Evolutionary conservation across 2,797 vertebrate genomes (phyloP).

Genomic region (Netta rufina): DNA sequence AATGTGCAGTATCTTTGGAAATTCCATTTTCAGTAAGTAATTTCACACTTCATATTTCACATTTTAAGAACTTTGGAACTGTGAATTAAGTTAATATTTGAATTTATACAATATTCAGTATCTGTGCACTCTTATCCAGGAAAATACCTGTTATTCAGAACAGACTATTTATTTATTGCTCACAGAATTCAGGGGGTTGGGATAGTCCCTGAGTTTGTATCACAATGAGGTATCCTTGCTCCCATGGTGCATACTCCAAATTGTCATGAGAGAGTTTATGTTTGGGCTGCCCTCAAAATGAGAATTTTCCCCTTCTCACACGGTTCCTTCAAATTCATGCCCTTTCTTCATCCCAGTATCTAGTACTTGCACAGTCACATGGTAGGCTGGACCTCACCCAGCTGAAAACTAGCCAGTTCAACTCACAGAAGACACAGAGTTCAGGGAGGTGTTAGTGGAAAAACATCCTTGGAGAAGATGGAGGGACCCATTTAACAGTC

Average conservation of each 20-base stretch:
- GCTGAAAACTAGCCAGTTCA: background rate
- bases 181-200: background rate
- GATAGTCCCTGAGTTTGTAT: background rate
- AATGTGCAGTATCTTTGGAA: background rate
- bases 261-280: background rate
- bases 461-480: background rate
- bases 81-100: background rate
- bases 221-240: background rate
- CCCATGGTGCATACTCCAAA: background rate
- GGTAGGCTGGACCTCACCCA: background rate
- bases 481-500: background rate
- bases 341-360: background rate
- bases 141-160: background rate
- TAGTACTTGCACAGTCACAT: background rate
- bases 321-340: background rate
- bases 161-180: background rate
- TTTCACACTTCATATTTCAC: background rate
- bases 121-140: background rate
- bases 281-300: background rate
- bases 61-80: background rate
- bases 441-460: accelerated
- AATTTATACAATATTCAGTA: background rate
- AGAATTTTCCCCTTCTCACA: background rate
- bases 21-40: background rate
- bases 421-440: background rate